Percentiles rank a stretch among this genome's conserved stretches.
Evolutionary conservation across 2,797 vertebrate genomes (phyloP).

Genomic region (Loris lydekkerianus): DNA sequence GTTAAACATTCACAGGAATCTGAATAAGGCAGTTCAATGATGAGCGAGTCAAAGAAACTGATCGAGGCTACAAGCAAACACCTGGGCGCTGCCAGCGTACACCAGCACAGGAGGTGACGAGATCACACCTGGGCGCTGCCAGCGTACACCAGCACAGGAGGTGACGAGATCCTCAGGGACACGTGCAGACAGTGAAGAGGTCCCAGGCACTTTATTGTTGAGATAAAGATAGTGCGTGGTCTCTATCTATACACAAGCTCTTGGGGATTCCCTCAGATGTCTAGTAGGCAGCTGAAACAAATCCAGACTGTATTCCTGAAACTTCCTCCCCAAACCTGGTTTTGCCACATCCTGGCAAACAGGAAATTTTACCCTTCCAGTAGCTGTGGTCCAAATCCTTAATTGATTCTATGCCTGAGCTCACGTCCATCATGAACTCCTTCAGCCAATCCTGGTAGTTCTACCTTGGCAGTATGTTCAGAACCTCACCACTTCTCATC

Average conservation of each 20-base stretch:
- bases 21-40: not conserved
- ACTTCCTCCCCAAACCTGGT: not conserved
- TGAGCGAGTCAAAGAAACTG: not conserved
- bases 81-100: not conserved
- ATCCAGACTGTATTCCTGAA: not conserved
- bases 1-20: too few species aligned
- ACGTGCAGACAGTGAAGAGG: not conserved
- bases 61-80: not conserved
- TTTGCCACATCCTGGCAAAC: not conserved
- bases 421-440: not conserved
- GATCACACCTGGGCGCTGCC: too few species aligned
- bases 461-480: accelerated
- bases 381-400: not conserved
- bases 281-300: not conserved
- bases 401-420: not conserved
- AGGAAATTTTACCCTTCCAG: not conserved
- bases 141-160: not conserved
- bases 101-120: too few species aligned
- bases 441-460: not conserved
- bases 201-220: accelerated
- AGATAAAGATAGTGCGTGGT: too few species aligned
- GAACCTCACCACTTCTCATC: not conserved
- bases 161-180: not conserved
- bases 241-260: not conserved
- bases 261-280: not conserved